Conservation (phyloP, 2,113 vertebrate species). For the Puffinus mauretanicus region DNA sequence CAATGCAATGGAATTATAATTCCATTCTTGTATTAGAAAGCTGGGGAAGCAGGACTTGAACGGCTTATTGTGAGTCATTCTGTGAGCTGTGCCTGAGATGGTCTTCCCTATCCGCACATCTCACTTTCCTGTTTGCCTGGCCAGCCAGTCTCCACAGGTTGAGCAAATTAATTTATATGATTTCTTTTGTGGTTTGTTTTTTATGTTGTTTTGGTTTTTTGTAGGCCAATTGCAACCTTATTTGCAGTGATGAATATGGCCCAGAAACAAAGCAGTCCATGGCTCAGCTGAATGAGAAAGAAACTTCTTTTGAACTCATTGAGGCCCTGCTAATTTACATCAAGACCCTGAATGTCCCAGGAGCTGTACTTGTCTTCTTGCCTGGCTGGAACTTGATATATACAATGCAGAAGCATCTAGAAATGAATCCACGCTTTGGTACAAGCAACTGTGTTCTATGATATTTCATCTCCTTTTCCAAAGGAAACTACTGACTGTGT, state of each 20-base stretch:
- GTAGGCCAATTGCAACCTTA: conserved; percentile 90
- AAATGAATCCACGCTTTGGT: conserved; percentile 93
- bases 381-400: conserved; percentile 98
- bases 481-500: background rate
- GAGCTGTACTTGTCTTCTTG: conserved; percentile 91
- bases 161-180: background rate
- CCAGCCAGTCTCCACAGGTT: background rate
- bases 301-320: conserved; percentile 94
- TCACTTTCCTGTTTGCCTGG: background rate
- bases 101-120: background rate
- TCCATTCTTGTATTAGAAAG: background rate
- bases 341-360: conserved; percentile 86
- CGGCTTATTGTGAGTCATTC: background rate
- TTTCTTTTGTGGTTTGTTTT: background rate
- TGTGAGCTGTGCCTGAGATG: background rate
- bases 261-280: conserved; percentile 86
- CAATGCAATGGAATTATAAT: background rate
- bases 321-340: conserved; percentile 92
- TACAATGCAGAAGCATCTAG: conserved; percentile 94
- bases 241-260: conserved; percentile 86
- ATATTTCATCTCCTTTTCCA: background rate
- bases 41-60: background rate
- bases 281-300: conserved; percentile 91
- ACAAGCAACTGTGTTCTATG: background rate
- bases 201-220: background rate